Conservation (phyloP, 1,140 invertebrate species). For the Centruroides vittatus region DNA sequence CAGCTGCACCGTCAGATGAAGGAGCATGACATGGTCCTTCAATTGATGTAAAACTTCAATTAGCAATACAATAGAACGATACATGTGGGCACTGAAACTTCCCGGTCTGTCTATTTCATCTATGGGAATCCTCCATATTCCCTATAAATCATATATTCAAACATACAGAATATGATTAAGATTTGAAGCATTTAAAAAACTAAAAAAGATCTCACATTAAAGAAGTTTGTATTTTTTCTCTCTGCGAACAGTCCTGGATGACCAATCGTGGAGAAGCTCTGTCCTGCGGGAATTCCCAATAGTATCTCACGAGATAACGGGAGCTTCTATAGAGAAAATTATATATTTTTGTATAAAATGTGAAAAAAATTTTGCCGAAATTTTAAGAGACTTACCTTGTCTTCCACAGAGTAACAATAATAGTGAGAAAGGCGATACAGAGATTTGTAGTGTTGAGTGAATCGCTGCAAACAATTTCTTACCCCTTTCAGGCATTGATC, state of each 20-base stretch:
- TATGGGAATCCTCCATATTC: conserved; percentile 78
- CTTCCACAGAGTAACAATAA: conserved; percentile 52
- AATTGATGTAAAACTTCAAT: conserved; percentile 63
- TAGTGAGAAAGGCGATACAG: conserved; percentile 72
- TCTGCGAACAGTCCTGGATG: conserved; percentile 60
- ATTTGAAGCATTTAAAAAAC: neutral
- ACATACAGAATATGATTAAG: no score
- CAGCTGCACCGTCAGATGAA: conserved; percentile 62
- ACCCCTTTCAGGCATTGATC: conserved; percentile 36
- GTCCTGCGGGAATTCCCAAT: conserved; percentile 23
- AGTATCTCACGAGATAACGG: conserved; percentile 53
- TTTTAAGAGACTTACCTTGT: conserved; percentile 23
- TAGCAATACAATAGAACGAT: conserved; percentile 58
- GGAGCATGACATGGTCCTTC: conserved; percentile 62
- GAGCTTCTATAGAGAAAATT: conserved; percentile 41
- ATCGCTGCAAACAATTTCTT: conserved; percentile 65
- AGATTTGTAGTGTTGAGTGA: conserved; percentile 85
- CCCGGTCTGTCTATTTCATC: conserved; percentile 81
- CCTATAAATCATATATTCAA: conserved; percentile 34
- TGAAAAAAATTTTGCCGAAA: conserved; percentile 3
- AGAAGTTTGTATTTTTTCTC: conserved; percentile 70
- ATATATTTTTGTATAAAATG: neutral
- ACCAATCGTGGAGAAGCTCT: no score
- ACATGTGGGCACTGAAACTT: conserved; percentile 82
- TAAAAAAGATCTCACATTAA: conserved; percentile 48